A percentile compares a stretch with the other conserved stretches of the same genome.
These are phyloP conservation scores for Drosophila kurseongensis DNA, from an alignment of 1,140 invertebrate species.

Conservation along the genomic window DNA sequence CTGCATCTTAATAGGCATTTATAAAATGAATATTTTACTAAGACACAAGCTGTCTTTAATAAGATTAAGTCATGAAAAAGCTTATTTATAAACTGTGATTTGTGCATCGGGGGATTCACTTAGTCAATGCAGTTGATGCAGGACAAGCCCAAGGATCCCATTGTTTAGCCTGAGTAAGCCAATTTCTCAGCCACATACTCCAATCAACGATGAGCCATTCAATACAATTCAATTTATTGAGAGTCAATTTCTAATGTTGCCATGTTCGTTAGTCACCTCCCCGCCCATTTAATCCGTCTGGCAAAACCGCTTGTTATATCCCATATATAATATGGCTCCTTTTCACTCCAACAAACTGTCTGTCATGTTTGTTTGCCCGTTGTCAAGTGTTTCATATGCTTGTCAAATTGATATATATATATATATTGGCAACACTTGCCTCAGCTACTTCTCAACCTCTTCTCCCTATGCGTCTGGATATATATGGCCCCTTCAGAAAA, in stretches of 20 bases:
- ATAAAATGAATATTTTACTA: not conserved
- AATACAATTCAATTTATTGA: conserved; percentile 47
- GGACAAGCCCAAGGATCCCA: conserved; percentile 19
- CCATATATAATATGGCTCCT: not conserved
- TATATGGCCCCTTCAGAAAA: conserved; percentile 4
- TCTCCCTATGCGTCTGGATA: not conserved
- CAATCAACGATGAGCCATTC: conserved; percentile 32
- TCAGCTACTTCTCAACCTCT: conserved; percentile 11
- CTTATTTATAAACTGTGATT: not conserved
- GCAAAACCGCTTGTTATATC: not conserved
- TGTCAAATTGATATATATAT: conserved; percentile 46
- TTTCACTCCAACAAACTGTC: conserved; percentile 24
- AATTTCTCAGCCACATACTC: conserved; percentile 13
- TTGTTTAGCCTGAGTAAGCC: conserved; percentile 31
- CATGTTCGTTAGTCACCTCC: not conserved
- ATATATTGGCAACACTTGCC: conserved; percentile 64
- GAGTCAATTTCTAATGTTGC: conserved; percentile 47
- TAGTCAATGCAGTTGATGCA: too few relatives aligned
- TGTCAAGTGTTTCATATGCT: conserved; percentile 63
- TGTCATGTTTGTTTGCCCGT: conserved; percentile 75
- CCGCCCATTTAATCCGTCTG: conserved; percentile 22
- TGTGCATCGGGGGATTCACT: conserved; percentile 12
- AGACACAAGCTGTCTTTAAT: not conserved
- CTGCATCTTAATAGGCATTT: not conserved
- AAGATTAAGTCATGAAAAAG: not conserved